Base-by-base conservation (phyloP, 2,797 vertebrate species). In the Urophycis tenuis region DNA sequence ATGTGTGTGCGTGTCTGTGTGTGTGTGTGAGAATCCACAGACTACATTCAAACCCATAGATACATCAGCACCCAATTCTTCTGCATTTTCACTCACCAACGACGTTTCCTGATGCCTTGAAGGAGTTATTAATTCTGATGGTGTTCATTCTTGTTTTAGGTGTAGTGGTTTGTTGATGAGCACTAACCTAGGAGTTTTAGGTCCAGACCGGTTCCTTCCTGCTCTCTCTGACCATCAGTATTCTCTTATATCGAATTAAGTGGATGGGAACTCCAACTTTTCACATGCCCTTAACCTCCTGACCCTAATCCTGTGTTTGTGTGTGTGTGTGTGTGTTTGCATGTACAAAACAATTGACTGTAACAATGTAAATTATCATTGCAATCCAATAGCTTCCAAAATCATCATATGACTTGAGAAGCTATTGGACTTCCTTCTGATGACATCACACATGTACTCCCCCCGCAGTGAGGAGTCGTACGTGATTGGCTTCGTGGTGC, bases 401-500 rank as follows among this genome's bases (percentile, higher is more conserved):
- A 19, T 19, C 19, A 53, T 6, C 45, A 53, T 53, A 6, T 53
- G n/a, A n/a, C n/a, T n/a, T n/a, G n/a, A n/a, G n/a, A n/a, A n/a
- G n/a, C n/a, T n/a, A n/a, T n/a, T n/a, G n/a, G n/a, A n/a, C 5
- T 53, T 82, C 67, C 11, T 79, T 74, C 71, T 75, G 36, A 39
- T 39, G 36, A 39, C 11, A 12, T 39, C 36, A 39, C 36, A 39
- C 11, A 10, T 39, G 36, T 9, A 9, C 60, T 60, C 36, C 33
- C 69, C 39, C 77, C 60, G 78, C 91, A 99, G 97, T 81, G 96
- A 96, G 29, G 95, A 99, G 91, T 95, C 94, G 4, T 99, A 97
- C 0, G 95, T 97, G 88, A 95, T 99, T 86, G 94, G 95, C 87
- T 99, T 99, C 77, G 89, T 98, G 91, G 97, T 99, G 91, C 96